Conservation (phyloP, 2,797 vertebrate species). For the Falco concolor region DNA sequence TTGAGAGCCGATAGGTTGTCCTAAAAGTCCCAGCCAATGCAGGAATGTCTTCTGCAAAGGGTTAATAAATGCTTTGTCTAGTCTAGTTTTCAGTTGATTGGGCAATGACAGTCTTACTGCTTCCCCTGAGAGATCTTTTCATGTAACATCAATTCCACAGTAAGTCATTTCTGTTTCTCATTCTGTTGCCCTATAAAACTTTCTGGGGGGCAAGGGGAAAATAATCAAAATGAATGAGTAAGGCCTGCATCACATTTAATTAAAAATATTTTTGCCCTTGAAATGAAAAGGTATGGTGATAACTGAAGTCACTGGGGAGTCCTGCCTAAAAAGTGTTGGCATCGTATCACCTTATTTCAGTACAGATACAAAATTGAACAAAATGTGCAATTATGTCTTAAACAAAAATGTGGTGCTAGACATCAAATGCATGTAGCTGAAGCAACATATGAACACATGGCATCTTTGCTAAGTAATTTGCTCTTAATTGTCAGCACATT, state of each 20-base stretch:
- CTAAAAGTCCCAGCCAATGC: background rate
- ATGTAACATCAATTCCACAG: conserved; percentile 42
- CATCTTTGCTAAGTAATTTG: conserved; percentile 62
- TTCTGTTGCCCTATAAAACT: conserved; percentile 48
- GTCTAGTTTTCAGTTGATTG: conserved; percentile 16
- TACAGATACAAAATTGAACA: conserved; percentile 16
- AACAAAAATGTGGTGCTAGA: conserved; percentile 27
- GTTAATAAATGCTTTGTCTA: conserved; percentile 33
- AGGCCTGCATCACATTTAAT: background rate
- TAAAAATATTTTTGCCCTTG: conserved; percentile 19
- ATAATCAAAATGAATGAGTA: conserved; percentile 19
- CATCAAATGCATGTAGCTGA: conserved; percentile 34
- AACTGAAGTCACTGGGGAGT: background rate
- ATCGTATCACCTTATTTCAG: background rate
- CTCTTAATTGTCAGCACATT: conserved; percentile 64
- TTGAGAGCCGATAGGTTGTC: background rate
- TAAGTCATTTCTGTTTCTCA: conserved; percentile 42
- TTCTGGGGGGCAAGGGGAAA: conserved; percentile 20
- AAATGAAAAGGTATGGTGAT: conserved; percentile 7
- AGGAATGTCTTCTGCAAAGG: background rate
- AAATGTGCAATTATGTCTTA: conserved; percentile 37
- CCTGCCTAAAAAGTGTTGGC: conserved; percentile 1
- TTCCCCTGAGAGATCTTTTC: conserved; percentile 40
- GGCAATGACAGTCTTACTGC: conserved; percentile 26
- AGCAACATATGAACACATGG: conserved; percentile 32